Conservation (phyloP, 2,113 vertebrate species). For the Delphinus delphis region DNA sequence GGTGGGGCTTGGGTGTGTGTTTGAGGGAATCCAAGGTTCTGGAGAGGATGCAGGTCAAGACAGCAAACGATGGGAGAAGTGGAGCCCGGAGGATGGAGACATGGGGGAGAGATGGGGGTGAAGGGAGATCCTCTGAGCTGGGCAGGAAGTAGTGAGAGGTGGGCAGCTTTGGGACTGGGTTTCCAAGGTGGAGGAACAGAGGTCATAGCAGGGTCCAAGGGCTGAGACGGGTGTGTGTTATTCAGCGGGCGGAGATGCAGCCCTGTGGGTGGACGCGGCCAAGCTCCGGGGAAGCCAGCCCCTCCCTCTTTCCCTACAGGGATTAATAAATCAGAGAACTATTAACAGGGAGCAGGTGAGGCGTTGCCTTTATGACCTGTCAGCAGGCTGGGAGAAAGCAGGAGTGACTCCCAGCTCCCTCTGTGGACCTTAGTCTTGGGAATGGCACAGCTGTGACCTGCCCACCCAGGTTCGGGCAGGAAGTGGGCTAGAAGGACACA, state of each 20-base stretch:
- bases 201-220: background rate
- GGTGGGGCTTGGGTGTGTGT: rapidly evolving
- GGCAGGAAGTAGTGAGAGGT: background rate
- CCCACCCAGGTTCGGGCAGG: background rate
- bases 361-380: background rate
- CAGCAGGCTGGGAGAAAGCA: background rate
- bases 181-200: background rate
- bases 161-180: no score
- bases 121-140: background rate
- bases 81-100: background rate
- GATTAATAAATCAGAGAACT: background rate
- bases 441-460: background rate
- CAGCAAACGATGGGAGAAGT: no score
- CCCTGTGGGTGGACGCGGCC: background rate
- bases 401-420: background rate
- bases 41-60: background rate
- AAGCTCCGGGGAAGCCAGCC: background rate
- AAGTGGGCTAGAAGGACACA: rapidly evolving
- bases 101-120: rapidly evolving
- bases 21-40: background rate
- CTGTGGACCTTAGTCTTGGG: background rate
- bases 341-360: background rate
- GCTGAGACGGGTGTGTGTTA: rapidly evolving
- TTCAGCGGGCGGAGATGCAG: background rate
- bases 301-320: background rate